A percentile compares a stretch with the other conserved stretches of the same genome.
Evolutionary conservation across 1,140 invertebrate species (phyloP).

Genomic region (Aphis gossypii): DNA sequence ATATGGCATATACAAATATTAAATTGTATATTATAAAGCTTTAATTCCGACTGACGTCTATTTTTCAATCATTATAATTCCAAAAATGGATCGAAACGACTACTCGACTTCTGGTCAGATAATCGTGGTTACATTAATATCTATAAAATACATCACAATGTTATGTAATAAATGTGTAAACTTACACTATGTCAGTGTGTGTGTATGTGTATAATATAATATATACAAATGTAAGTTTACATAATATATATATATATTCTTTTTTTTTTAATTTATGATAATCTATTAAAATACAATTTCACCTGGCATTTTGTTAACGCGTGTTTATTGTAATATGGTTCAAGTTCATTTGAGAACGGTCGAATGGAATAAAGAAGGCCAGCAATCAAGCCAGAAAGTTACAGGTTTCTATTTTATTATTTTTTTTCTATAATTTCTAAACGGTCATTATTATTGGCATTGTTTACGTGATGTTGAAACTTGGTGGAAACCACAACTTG

Average conservation of each 20-base stretch:
- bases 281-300: conserved; percentile 3
- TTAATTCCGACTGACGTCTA: not conserved
- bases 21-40: not conserved
- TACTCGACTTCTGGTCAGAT: conserved; percentile 9
- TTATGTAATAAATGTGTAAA: not conserved
- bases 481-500: conserved; percentile 17
- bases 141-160: not conserved
- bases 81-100: conserved; percentile 22
- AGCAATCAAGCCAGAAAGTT: not conserved
- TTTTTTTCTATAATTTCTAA: not conserved
- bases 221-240: not conserved
- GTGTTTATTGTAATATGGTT: not conserved
- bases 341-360: not conserved
- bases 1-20: not conserved
- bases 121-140: not conserved
- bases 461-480: conserved; percentile 21
- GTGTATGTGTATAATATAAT: not conserved
- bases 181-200: too few relatives aligned
- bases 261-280: conserved; percentile 13
- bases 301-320: not conserved
- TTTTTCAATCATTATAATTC: not conserved
- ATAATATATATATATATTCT: not conserved
- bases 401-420: not conserved
- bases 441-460: conserved; percentile 3
- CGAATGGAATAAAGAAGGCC: not conserved